Evolutionary conservation across 2,797 vertebrate genomes (phyloP).

Genomic region (Falco biarmicus): DNA sequence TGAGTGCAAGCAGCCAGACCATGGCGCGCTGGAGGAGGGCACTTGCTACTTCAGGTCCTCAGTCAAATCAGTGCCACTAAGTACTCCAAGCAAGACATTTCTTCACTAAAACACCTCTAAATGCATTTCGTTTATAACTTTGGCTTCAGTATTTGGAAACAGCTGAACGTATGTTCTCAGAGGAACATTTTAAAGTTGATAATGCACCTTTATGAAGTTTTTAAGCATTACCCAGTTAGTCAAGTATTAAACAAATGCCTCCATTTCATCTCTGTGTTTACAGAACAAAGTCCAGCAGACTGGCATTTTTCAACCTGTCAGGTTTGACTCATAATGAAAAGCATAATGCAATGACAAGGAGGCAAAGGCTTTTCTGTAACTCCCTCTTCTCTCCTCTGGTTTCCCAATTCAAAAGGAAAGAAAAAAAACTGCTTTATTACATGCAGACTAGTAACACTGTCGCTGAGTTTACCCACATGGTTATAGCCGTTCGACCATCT

Average conservation of each 20-base stretch:
- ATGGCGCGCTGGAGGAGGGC: fast-evolving
- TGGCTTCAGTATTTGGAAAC: not conserved
- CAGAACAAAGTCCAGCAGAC: not conserved
- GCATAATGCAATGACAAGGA: not conserved
- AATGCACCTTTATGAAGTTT: not conserved
- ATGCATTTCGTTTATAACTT: too few species aligned
- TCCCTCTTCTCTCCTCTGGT: not conserved
- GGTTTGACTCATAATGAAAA: not conserved
- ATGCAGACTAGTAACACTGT: not conserved
- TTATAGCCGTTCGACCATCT: too few species aligned
- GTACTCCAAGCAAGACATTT: not conserved
- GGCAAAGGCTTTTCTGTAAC: not conserved
- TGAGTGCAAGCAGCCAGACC: not conserved
- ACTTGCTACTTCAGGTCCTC: not conserved
- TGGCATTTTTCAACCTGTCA: not conserved
- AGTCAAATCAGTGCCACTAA: too few species aligned
- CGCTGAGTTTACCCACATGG: not conserved
- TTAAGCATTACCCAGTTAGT: not conserved
- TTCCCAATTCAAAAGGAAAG: not conserved
- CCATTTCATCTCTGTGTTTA: not conserved
- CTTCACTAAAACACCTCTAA: not conserved
- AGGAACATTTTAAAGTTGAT: not conserved
- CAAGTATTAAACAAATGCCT: not conserved
- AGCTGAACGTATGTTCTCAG: not conserved
- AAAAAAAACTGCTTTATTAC: not conserved